Percentiles rank a stretch among this genome's conserved stretches.
phyloP scores from a whole-genome alignment of 2,888 invertebrate genomes.

The Mythimna pallens region DNA sequence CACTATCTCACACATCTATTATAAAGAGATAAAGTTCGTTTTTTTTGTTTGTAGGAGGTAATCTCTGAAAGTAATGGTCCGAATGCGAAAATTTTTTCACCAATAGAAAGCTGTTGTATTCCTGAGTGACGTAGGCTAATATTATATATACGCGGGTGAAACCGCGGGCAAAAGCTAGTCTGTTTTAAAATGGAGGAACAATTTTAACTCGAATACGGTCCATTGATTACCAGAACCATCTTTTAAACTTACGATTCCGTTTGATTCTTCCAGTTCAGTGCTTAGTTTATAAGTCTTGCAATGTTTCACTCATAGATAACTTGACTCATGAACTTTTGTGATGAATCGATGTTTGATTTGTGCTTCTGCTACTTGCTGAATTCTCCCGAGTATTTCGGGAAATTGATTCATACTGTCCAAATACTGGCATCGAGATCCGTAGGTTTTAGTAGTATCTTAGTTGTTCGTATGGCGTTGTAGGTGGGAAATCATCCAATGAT shows the following conservation, averaged over 20 bases:
- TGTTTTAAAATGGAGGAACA: not conserved
- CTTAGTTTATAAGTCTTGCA: not conserved
- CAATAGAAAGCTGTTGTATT: no score
- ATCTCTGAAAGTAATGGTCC: no score
- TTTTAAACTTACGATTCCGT: not conserved
- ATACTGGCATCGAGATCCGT: not conserved
- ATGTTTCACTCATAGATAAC: not conserved
- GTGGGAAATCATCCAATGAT: no score
- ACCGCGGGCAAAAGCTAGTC: no score
- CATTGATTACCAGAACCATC: not conserved
- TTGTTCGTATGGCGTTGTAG: no score
- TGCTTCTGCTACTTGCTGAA: not conserved
- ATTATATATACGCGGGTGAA: no score
- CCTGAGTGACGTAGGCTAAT: no score
- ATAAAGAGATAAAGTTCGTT: no score
- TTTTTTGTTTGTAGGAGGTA: no score
- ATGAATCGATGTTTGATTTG: not conserved
- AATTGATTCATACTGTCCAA: conserved; percentile 1
- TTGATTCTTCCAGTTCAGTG: conserved; percentile 3
- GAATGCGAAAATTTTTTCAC: no score
- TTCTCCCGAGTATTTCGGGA: not conserved
- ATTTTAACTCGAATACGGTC: not conserved
- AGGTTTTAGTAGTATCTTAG: not conserved
- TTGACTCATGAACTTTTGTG: not conserved
- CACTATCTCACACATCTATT: no score